phyloP scores from a whole-genome alignment of 2,113 vertebrate species.

The Cololabis saira region DNA sequence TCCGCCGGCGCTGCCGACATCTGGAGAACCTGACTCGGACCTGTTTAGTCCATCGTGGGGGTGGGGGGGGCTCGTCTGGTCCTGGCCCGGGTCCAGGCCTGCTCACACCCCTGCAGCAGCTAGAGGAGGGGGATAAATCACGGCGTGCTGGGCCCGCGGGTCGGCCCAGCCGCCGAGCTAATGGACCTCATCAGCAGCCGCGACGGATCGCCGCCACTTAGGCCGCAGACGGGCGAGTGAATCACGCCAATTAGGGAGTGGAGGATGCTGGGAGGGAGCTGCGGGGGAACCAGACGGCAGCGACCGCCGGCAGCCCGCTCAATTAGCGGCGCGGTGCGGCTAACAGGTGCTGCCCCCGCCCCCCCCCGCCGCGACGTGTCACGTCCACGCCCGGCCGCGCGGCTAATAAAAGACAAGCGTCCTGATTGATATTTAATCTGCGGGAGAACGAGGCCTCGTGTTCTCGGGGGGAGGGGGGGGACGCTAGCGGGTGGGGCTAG shows the following conservation, averaged over 20 bases:
- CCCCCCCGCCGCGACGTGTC: constrained; percentile 44
- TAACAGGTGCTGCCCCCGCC: constrained; percentile 64
- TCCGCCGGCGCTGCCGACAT: constrained; percentile 46
- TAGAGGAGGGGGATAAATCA: constrained; percentile 50
- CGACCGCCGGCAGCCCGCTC: constrained; percentile 11
- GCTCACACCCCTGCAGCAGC: constrained; percentile 41
- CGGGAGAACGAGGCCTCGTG: constrained; percentile 59
- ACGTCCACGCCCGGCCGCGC: constrained; percentile 50
- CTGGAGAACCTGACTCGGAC: constrained; percentile 39
- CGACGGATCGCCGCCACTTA: constrained; percentile 62
- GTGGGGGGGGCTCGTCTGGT: constrained; percentile 20
- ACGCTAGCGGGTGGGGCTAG: constrained; percentile 45
- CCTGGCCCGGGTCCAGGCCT: constrained; percentile 30
- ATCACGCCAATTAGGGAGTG: constrained; percentile 71
- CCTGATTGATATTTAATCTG: constrained; percentile 75
- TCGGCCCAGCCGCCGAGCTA: constrained; percentile 57
- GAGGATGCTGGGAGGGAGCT: constrained; percentile 54
- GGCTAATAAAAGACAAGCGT: constrained; percentile 65
- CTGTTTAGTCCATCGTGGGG: constrained; percentile 47
- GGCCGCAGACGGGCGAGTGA: constrained; percentile 49
- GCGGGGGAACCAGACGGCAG: constrained; percentile 35
- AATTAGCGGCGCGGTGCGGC: constrained; percentile 50
- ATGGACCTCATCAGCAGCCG: constrained; percentile 63
- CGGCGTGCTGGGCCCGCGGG: constrained; percentile 48
- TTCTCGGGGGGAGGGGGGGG: constrained; percentile 68